Percentiles rank a stretch among this genome's conserved stretches.
Evolutionary conservation across 2,797 vertebrate species (phyloP).

Genomic region (Danionella dracula): DNA sequence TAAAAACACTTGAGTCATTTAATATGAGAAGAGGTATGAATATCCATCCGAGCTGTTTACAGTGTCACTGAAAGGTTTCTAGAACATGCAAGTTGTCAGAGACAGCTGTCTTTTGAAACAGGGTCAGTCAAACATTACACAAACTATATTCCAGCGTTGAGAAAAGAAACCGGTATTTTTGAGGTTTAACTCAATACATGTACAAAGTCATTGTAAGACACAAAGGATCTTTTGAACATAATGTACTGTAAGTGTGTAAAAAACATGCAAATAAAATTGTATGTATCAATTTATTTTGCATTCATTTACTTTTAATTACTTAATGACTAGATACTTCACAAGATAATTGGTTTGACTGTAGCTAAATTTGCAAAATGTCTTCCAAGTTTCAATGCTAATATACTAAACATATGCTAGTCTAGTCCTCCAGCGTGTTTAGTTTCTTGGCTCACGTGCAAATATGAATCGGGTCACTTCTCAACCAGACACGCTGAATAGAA

Average conservation of each 20-base stretch:
- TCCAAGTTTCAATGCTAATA: no score
- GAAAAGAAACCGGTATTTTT: neutral
- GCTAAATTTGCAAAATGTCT: no score
- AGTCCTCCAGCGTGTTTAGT: neutral
- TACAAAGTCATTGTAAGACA: neutral
- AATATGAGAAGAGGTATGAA: neutral
- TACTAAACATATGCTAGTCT: neutral
- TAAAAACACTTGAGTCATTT: neutral
- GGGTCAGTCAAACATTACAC: neutral
- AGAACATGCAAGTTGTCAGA: neutral
- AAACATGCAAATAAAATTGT: neutral
- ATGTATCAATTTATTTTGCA: no score
- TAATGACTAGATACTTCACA: no score
- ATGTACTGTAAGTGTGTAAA: neutral
- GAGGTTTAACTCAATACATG: neutral
- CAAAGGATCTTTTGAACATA: neutral
- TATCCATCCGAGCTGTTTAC: constrained; percentile 11
- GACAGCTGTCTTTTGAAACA: constrained; percentile 1
- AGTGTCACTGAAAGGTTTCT: neutral
- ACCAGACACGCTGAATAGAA: constrained; percentile 12
- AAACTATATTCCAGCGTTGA: neutral
- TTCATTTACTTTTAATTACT: no score
- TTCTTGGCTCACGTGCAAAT: neutral
- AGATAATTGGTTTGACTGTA: no score
- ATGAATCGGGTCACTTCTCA: constrained; percentile 1